Percentiles rank a stretch among this genome's conserved stretches.
Conservation (phyloP, 2,797 vertebrate genomes). For the Hylomyscus alleni region DNA sequence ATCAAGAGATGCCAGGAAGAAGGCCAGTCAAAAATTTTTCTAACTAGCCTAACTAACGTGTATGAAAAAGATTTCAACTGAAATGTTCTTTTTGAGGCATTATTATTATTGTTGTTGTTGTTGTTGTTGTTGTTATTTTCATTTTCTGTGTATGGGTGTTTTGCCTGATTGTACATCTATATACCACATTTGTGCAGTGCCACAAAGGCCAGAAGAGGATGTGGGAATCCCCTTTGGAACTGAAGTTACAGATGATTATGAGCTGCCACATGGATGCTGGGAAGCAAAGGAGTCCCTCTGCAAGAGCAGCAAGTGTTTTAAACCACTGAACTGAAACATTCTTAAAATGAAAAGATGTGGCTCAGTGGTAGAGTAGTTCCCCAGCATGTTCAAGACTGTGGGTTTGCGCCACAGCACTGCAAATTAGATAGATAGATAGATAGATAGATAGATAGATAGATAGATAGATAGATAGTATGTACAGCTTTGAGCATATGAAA, state of each 20-base stretch:
- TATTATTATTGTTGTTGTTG: no score
- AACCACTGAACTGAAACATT: background rate
- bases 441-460: background rate
- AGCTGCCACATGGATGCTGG: background rate
- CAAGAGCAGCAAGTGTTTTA: background rate
- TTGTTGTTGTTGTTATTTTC: background rate
- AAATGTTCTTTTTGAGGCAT: background rate
- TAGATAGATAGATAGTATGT: background rate
- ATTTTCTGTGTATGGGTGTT: background rate
- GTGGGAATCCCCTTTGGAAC: background rate
- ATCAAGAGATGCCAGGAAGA: background rate
- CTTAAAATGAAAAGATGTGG: background rate
- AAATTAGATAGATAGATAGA: background rate
- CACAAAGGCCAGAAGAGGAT: background rate
- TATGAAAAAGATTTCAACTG: background rate
- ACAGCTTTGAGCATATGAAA: constrained; percentile 22
- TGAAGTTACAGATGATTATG: background rate
- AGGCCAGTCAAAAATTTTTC: background rate
- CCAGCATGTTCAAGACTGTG: background rate
- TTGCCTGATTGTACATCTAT: background rate
- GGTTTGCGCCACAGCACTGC: background rate
- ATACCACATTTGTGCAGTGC: background rate
- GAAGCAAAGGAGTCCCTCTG: background rate
- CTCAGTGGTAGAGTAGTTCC: background rate
- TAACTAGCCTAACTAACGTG: background rate